phyloP scores from a whole-genome alignment of 2,113 vertebrate genomes.

The Tyrannus savana region DNA sequence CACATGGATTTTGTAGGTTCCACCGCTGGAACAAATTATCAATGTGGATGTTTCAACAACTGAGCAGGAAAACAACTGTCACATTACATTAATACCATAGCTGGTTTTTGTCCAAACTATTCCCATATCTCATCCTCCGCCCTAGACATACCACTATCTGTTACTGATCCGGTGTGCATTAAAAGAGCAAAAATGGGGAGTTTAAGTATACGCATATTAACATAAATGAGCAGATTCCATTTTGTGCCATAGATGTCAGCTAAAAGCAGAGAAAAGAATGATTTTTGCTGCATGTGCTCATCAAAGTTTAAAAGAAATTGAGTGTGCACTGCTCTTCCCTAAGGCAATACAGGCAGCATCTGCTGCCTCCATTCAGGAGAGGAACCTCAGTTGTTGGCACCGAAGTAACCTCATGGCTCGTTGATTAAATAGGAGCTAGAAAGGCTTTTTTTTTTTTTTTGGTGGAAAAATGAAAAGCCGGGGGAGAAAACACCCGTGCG shows the following conservation, averaged over 20 bases:
- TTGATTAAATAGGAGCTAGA: background rate
- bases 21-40: constrained; percentile 31
- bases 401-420: background rate
- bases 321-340: background rate
- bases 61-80: constrained; percentile 54
- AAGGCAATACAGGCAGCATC: background rate
- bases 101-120: background rate
- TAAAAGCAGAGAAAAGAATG: background rate
- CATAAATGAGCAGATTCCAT: background rate
- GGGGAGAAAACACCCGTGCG: background rate
- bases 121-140: background rate
- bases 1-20: constrained; percentile 37
- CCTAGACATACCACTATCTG: background rate
- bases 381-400: background rate
- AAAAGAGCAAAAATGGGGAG: background rate
- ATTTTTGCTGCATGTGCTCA: background rate
- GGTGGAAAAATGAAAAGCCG: background rate
- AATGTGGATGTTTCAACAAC: constrained; percentile 44
- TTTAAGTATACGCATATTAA: background rate
- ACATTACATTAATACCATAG: constrained; percentile 25
- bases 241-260: background rate
- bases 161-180: background rate
- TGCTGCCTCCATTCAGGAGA: background rate
- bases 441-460: background rate
- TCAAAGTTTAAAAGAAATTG: background rate